Evolutionary conservation across 1,140 invertebrate species (phyloP), one percentile per base, ranked within the genome.

Genomic region (Ostrea denselamellosa): DNA sequence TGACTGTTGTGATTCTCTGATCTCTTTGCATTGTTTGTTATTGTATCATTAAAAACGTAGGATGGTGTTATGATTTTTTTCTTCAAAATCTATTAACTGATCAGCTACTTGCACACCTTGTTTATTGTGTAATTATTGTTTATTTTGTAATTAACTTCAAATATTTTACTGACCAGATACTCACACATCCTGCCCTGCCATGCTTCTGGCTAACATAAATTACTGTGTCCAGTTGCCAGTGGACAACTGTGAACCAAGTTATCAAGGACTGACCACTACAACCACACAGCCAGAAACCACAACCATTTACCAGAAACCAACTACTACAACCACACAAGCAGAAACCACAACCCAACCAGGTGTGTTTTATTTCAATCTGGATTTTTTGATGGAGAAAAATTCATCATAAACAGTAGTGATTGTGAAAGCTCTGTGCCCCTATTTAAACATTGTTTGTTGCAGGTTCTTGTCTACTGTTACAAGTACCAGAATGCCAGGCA

Each of bases 401-500:
- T 44, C 34, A 1, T 44, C 34, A 1, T 44, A 44, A 44, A 44
- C 34, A 44, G 34, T 44, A 44, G 5, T 44, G 34, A 44, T 44
- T 44, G 34, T 44, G 34, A 44, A 44, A 44, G 34, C 34, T 44
- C 5, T 44, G 34, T 44, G 34, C 5, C 5, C 34, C 34, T 44
- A 44, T 44, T 44, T 44, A 44, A 44, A 44, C 34, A 44, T 44
- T 1, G 34, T 44, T 81, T 22, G 12, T 81, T 81, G 82, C 82
- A 83, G 82, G 9, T 17, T 22, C 17, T 12, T 83, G 82, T 51
- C 82, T 83, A 19, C 17, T 14, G 14, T 22, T 53, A 34, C 17
- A 56, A 19, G 54, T 85, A 7, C 52, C 52, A 58, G 83, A 85
- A 62, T 85, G 83, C 34, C 53, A 34, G n/a, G 53, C 51, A 52